Percentiles rank a stretch among this genome's conserved stretches.
Evolutionary conservation across 2,888 invertebrate species (phyloP).

Genomic region (Thera obeliscata): DNA sequence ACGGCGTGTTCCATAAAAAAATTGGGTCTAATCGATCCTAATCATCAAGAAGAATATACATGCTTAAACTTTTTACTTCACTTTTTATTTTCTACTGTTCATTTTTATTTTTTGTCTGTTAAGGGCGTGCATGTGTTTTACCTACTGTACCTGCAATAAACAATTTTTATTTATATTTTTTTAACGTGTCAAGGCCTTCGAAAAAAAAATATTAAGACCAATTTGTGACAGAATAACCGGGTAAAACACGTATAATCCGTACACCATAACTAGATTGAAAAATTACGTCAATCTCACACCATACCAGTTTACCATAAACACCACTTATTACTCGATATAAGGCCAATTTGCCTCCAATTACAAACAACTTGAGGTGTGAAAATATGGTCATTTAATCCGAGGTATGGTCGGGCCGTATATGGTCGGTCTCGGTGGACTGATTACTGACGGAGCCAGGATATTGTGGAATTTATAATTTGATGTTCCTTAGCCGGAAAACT

Average conservation of each 20-base stretch:
- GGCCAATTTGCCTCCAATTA: conserved; percentile 56
- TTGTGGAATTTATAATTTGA: conserved; percentile 36
- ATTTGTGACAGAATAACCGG: too few relatives aligned
- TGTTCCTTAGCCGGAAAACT: conserved; percentile 17
- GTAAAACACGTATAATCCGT: not conserved
- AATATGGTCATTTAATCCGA: conserved; percentile 34
- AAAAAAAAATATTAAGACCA: too few relatives aligned
- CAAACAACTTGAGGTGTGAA: conserved; percentile 54
- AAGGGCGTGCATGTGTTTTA: too few relatives aligned
- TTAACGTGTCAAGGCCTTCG: too few relatives aligned
- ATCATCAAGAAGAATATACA: too few relatives aligned
- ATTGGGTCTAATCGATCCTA: too few relatives aligned
- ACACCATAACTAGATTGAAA: conserved; percentile 16
- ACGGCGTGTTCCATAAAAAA: too few relatives aligned
- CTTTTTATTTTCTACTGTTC: too few relatives aligned
- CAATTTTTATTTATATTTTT: too few relatives aligned
- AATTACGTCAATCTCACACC: conserved; percentile 12
- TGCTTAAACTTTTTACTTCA: too few relatives aligned
- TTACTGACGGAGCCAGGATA: conserved; percentile 30
- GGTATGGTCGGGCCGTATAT: conserved; percentile 21
- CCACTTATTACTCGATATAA: conserved; percentile 35
- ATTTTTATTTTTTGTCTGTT: too few relatives aligned
- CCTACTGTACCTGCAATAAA: too few relatives aligned
- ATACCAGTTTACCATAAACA: conserved; percentile 9
- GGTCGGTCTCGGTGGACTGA: conserved; percentile 33